A percentile compares a stretch with the other conserved stretches of the same genome.
Conservation (phyloP, 1,140 invertebrate genomes). For the Drosophila orena region DNA sequence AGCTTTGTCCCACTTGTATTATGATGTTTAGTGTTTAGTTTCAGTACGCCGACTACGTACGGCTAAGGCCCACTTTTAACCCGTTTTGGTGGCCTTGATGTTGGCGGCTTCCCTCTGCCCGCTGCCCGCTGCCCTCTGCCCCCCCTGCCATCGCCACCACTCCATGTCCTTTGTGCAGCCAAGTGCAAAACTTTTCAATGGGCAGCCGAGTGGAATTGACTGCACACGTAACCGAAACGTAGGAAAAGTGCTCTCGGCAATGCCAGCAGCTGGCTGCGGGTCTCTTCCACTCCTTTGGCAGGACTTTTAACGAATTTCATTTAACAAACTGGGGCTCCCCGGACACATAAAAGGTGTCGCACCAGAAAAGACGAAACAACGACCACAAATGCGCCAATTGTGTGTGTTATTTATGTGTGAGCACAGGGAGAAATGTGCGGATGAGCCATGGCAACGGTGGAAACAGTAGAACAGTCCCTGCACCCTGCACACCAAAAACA, state of each 20-base stretch:
- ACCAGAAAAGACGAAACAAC: conserved; percentile 19
- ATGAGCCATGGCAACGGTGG: neutral
- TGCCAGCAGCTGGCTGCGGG: conserved; percentile 13
- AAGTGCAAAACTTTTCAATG: conserved; percentile 64
- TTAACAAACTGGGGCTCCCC: conserved; percentile 35
- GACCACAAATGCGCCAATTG: conserved; percentile 38
- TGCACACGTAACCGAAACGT: conserved; percentile 47
- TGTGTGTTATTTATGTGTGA: conserved; percentile 27
- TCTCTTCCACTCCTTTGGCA: conserved; percentile 17
- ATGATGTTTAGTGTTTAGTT: conserved; percentile 39
- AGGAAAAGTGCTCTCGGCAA: conserved; percentile 13
- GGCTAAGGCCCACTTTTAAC: neutral
- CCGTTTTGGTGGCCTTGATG: conserved; percentile 27
- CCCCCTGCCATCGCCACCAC: neutral
- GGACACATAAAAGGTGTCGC: conserved; percentile 32
- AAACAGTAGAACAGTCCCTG: too few species aligned
- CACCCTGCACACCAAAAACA: too few species aligned
- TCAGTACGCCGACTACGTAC: neutral
- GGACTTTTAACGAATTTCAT: conserved; percentile 55
- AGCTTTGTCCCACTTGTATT: conserved; percentile 19
- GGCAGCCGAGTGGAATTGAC: conserved; percentile 60
- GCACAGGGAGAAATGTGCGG: neutral
- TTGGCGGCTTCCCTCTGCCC: neutral
- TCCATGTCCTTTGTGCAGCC: conserved; percentile 58
- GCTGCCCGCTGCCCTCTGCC: neutral